These are phyloP conservation scores for Acanthurus leucopareius DNA, from an alignment of 2,797 vertebrate genomes.

Conservation along the genomic window DNA sequence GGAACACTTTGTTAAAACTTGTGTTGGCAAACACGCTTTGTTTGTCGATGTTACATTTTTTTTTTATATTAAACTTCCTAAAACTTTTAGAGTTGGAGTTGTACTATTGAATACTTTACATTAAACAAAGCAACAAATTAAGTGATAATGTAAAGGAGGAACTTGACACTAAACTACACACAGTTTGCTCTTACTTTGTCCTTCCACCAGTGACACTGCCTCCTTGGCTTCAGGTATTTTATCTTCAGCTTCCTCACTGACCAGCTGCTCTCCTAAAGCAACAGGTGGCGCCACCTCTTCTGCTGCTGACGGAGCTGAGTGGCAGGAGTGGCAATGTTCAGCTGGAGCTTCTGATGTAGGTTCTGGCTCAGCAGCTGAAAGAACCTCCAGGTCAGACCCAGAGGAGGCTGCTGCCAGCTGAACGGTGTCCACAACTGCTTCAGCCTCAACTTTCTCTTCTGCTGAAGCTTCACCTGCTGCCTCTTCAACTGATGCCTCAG, in stretches of 20 bases:
- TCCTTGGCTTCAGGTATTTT: constrained; percentile 31
- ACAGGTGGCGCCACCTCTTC: constrained; percentile 46
- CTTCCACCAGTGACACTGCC: constrained; percentile 22
- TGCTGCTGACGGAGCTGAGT: constrained; percentile 40
- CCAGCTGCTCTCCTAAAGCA: constrained; percentile 40
- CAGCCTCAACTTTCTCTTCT: constrained; percentile 30
- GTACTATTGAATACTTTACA: neutral
- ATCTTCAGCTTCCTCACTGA: constrained; percentile 23
- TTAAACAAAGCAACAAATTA: neutral
- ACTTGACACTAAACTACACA: no score
- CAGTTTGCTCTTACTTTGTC: constrained; percentile 62
- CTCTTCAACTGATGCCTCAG: constrained; percentile 17
- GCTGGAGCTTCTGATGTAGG: constrained; percentile 27
- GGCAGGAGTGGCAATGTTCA: constrained; percentile 60
- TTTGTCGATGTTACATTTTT: no score
- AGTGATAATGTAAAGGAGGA: neutral
- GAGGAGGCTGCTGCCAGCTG: constrained; percentile 65
- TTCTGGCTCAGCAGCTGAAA: constrained; percentile 40
- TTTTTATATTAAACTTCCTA: no score
- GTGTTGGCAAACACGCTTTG: no score
- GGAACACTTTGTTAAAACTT: no score
- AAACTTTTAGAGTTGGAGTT: no score
- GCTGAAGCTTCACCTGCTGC: constrained; percentile 4
- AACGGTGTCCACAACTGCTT: neutral
- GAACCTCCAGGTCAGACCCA: constrained; percentile 44